Base-by-base conservation (phyloP, 2,113 vertebrate species). In the Otocyon megalotis region DNA sequence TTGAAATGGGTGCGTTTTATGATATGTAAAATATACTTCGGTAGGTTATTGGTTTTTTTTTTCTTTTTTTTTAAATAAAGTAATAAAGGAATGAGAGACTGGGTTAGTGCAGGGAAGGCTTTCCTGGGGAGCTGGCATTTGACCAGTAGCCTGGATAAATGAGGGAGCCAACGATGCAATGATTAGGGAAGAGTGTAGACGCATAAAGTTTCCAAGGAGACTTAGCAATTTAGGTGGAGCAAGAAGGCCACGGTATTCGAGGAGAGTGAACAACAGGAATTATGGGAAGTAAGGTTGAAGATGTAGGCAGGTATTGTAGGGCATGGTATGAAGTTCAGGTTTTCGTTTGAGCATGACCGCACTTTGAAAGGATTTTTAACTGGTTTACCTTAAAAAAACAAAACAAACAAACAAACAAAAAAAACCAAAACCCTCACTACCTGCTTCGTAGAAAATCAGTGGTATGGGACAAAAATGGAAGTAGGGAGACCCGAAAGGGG, bases 1-100 rank as follows among this genome's bases (percentile, higher is more conserved):
- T 43, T 89, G 54, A 93, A 84, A 72, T n/a, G 15, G 54, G 43
- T 95, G 62, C 48, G 48, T 83, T 63, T 92, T 88, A 62, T 87
- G 16, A 35, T 54, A 35, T 84, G 28, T 37, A 48, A 96, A 54
- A 72, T 76, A 87, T 15, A 82, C 5, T 67, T 88, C 69, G 71
- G 24, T 69, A 79, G 10, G 0, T 26, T 62, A 54, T 65, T 54
- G 37, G 37, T 0, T 43, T 43, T 43, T 43, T 43, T 43, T 8
- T 43, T 43, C 6, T 3, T 32, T 65, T 62, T 62, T 72, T 72
- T 24, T 3, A 65, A 69, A 82, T 14, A 60, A 67, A 63, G 15
- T 79, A 88, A 72, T 50, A 87, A 65, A 90, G 8, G 58, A 17
- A 15, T 0, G 6, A 74, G 32, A 1, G 2, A 67, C 74, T 30